phyloP scores from a whole-genome alignment of 2,888 invertebrate species.

The Athalia circularis region DNA sequence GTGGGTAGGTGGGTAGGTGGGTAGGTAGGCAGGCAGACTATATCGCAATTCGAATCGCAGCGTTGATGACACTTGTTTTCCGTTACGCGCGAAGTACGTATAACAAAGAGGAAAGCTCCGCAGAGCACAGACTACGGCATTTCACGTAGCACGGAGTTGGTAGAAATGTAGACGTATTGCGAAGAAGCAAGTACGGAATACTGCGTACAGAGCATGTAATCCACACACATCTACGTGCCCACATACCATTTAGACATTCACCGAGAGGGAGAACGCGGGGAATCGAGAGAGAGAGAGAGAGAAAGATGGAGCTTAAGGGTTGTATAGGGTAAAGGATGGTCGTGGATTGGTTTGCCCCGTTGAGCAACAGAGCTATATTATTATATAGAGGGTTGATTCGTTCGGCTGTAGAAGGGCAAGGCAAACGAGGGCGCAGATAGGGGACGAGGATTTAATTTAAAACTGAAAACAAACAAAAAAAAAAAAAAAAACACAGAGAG shows the following conservation, averaged over 20 bases:
- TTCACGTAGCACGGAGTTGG: too few relatives aligned
- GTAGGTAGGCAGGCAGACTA: too few relatives aligned
- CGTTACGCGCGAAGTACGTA: background rate
- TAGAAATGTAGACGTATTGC: too few relatives aligned
- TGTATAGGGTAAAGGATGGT: background rate
- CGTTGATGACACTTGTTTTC: slow-evolving; percentile 16
- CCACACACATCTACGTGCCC: too few relatives aligned
- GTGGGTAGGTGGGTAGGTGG: too few relatives aligned
- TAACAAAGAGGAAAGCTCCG: slow-evolving; percentile 25
- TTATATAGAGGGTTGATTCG: too few relatives aligned
- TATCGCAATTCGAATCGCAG: slow-evolving; percentile 30
- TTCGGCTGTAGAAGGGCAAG: background rate
- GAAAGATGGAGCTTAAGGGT: background rate
- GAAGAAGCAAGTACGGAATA: too few relatives aligned
- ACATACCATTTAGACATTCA: too few relatives aligned
- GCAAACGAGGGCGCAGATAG: slow-evolving; percentile 4
- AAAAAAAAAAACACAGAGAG: background rate
- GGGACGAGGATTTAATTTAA: slow-evolving; percentile 48
- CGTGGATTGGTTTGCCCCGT: slow-evolving; percentile 46
- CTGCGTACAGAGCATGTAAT: too few relatives aligned
- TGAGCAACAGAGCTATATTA: slow-evolving; percentile 3
- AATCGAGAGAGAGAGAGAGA: too few relatives aligned
- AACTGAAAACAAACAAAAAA: slow-evolving; percentile 30
- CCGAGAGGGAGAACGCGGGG: too few relatives aligned
- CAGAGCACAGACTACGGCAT: too few relatives aligned